These are phyloP conservation scores for Amphiprion ocellaris DNA, from an alignment of 2,113 vertebrate species.

Conservation along the genomic window DNA sequence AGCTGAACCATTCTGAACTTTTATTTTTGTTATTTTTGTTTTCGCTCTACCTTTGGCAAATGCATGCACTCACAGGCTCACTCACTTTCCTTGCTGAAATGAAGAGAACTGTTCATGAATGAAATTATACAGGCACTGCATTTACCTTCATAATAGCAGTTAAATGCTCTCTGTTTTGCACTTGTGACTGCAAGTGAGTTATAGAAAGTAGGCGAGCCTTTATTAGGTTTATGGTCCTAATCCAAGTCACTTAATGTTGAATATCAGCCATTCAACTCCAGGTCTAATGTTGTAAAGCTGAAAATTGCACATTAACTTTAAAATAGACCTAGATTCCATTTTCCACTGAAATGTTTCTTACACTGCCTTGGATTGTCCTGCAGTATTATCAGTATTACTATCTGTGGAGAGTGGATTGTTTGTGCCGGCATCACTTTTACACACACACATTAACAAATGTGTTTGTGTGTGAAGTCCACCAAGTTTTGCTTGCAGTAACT, in stretches of 20 bases:
- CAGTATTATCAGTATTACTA: neutral
- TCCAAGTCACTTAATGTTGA: neutral
- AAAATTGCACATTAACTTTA: neutral
- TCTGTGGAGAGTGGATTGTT: neutral
- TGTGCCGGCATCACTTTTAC: neutral
- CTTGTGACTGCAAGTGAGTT: neutral
- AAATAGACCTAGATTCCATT: constrained; percentile 5
- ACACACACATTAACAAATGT: neutral
- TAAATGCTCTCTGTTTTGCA: neutral
- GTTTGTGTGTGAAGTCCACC: neutral
- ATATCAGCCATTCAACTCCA: neutral
- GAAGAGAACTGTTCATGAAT: neutral
- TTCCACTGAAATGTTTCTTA: neutral
- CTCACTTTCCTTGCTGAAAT: neutral
- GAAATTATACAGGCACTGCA: neutral
- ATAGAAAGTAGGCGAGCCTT: neutral
- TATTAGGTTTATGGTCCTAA: neutral
- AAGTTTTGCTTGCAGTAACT: constrained; percentile 24
- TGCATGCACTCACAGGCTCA: no score
- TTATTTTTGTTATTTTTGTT: no score
- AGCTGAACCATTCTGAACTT: no score
- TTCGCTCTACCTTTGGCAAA: no score
- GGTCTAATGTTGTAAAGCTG: neutral
- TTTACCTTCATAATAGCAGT: neutral
- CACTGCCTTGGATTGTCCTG: neutral